Base-by-base conservation (phyloP, 2,888 invertebrate genomes). In the Andrena dorsata region DNA sequence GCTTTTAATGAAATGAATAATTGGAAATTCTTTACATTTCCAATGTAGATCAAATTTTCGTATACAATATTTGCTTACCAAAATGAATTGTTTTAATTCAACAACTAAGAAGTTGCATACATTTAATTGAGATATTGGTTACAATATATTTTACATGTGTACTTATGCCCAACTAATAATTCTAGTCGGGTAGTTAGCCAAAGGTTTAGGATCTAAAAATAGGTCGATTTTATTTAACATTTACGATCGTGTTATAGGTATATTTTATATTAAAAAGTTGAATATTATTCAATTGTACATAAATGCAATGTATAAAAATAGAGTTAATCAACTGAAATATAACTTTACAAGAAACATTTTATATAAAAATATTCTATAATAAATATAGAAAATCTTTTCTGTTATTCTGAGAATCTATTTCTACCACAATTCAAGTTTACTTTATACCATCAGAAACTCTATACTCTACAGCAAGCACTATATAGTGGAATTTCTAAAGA, bases 251-350 rank as follows among this genome's bases (percentile, higher is more conserved):
- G 7, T 60, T 30, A 60, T 28, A n/a, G n/a, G n/a, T n/a, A 16
- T 60, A 41, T 60, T 60, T 2, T 20, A 16, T 35, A n/a, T 64
- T n/a, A 26, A 23, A 28, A 1, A 47, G 16, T 13, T 20, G 13
- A 41, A 63, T 2, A 2, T 41, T 51, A 41, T 41, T 41, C 51
- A 63, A 49, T 68, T 28, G 23, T 41, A 65, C 20, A 60, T 73
- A 65, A 30, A 47, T 60, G 61, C 13, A 7, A 53, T n/a, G 41
- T 70, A 51, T 32, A 35, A 61, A 71, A 61, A 61, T 61, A 23
- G 10, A 60, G 7, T 23, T 60, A 35, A 58, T 70, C 28, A 6
- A 3, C n/a, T 41, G 13, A 13, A 13, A 4, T 41, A 41, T 41
- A 41, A 41, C 41, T 13, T 41, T 41, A 41, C 20, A 1, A 20